These are phyloP conservation scores for Gavia stellata DNA, from an alignment of 2,113 vertebrate genomes.

Conservation along the genomic window DNA sequence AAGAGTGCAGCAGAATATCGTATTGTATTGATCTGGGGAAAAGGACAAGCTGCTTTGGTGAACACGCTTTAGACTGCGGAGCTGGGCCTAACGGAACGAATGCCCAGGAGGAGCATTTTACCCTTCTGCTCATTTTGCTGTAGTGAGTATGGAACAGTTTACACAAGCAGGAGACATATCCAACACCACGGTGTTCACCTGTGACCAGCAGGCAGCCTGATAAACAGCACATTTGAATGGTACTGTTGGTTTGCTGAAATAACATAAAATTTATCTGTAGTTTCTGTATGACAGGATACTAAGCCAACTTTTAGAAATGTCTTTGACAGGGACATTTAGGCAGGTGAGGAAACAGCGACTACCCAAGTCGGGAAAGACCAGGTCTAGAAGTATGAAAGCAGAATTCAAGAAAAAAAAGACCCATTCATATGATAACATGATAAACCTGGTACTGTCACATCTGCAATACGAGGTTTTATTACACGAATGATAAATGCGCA, in stretches of 20 bases:
- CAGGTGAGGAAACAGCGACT: neutral
- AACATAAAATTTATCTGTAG: neutral
- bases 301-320: neutral
- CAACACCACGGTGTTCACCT: neutral
- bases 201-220: neutral
- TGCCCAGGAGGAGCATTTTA: accelerated
- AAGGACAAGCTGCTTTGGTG: neutral
- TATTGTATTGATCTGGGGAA: neutral
- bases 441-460: neutral
- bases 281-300: neutral
- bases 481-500: neutral
- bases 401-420: neutral
- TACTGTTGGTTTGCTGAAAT: neutral
- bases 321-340: neutral
- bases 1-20: neutral
- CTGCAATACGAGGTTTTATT: neutral
- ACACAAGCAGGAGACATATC: neutral
- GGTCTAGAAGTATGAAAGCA: neutral
- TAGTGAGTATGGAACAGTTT: no score
- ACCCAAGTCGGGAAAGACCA: neutral
- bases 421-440: neutral
- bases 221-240: neutral
- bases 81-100: neutral
- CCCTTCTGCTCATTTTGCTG: neutral
- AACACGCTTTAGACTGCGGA: neutral